Base-by-base conservation (phyloP, 2,113 vertebrate species). In the Anarhynchus alexandrinus region DNA sequence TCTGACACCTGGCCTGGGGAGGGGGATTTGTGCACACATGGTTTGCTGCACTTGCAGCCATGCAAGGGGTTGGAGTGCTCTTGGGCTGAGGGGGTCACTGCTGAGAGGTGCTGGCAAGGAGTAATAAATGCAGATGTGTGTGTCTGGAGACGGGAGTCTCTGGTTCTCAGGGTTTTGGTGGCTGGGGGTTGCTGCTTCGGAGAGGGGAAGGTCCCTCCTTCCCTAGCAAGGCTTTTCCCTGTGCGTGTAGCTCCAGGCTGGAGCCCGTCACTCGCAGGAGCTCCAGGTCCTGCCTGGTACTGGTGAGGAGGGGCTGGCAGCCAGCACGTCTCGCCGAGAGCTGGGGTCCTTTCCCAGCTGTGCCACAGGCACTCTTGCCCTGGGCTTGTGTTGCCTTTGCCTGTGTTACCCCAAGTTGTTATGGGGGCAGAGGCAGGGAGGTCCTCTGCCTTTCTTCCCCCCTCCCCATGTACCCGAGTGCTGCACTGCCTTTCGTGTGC, bases 241-340 rank as follows among this genome's bases (percentile, higher is more conserved):
- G 16, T 32, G 22, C 0, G 0, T 40, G 16, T 40, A 52, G 8
- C 79, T 83, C 43, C 64, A 65, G 40, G 15, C 51, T 78, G 45
- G 55, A 78, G 59, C 58, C 26, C 66, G 7, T 52, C 45, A 4
- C 36, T 77, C 36, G 49, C 36, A 2, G 11, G 52, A 76, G 66
- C 42, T 57, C 65, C 23, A 29, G 30, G 14, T 66, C 71, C 49
- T 79, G 36, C 21, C 23, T 32, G 30, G 47, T 67, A 26, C 36
- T 73, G 55, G 20, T 36, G 25, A 59, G 76, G 54, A n/a, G 30
- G 30, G 14, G 29, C 9, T 58, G 32, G 43, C 58, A 26, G 61
- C n/a, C 52, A 52, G 12, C 4, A 0, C 4, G 22, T 55, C 38
- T 27, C 0, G 0, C 43, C 3, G 26, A 65, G 40, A 38, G 45